Evolutionary conservation across 35 echinoderm and acorn worm genomes (phyloP), one percentile per base, ranked within the genome.

Genomic region (Stichopus chloronotus): DNA sequence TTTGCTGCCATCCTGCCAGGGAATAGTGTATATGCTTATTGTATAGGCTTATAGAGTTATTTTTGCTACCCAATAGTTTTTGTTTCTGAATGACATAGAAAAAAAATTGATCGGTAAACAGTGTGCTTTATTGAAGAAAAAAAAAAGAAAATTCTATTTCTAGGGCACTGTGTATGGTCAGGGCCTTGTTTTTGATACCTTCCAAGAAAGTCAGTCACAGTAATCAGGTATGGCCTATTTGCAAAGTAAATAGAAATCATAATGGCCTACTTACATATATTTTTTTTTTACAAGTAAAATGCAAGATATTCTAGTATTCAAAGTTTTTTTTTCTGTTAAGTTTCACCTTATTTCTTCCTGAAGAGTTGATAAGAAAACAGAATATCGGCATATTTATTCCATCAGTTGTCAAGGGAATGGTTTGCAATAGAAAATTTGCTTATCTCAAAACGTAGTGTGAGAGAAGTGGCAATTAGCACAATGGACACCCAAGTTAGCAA

Each of bases 51-150:
- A 61, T 77, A 91, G 68, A 91, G 72, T 91, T 91, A 91, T 91
- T 91, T 91, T 91, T 91, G 88, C 72, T 91, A 91, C 72, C 88
- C 88, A 91, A 91, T 43, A 80, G 65, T 63, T 88, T 88, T 88
- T 84, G 81, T 56, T 88, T 59, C 63, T 71, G 86, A 59, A 88
- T 88, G 57, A 88, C 69, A 74, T 20, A 74, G 22, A 30, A 23
- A 54, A 81, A 63, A 60, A 59, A 52, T 65, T 30, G 86, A 88
- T 88, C 86, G 86, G 86, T 65, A 88, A 88, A 88, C 86, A 88
- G 86, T 88, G 86, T 88, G 86, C 86, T 88, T 60, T 59, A 71
- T 21, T 21, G 30, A 76, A 76, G 25, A 84, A 52, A 43, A 81
- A 81, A 81, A 81, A 52, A 81, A 81, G 79, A 76, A 21, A 24